Evolutionary conservation across 2,113 vertebrate species (phyloP), one percentile per base, ranked within the genome.

Genomic region (Phyllopteryx taeniolatus): DNA sequence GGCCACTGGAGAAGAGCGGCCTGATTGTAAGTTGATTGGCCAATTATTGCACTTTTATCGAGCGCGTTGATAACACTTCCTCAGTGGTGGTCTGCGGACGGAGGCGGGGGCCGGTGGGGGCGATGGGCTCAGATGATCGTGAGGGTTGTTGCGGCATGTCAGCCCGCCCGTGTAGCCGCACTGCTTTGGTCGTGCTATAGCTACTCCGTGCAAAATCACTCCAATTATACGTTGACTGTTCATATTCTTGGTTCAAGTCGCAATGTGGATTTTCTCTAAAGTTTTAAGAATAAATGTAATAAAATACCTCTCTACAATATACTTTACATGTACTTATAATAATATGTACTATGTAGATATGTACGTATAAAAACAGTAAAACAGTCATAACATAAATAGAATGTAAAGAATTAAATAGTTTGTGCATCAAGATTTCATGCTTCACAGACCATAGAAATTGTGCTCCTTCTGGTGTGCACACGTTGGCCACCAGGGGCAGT

Each of bases 1-100:
- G 62, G 13, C 67, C 14, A 46, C 51, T 68, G 70, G 72, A 83
- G 76, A 85, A 86, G 66, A 83, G 82, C 20, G 44, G 74, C 19
- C 68, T 86, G 85, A 89, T 85, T 89, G 84, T 76, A 17, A 49
- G 42, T 47, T 73, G 85, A 86, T 80, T 78, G 67, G 81, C 70
- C 76, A 87, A 76, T 86, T 87, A 86, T 64, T 79, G 39, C 59
- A 2, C 77, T 85, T 83, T 84, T 80, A 82, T 80, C 44, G 0
- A 53, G 62, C 9, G 8, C 5, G 10, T 53, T 76, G 66, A 80
- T 67, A 60, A 49, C 11, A 17, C 39, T 65, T 15, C 20, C 33
- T 46, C 22, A 47, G 54, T 65, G 81, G 77, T 66, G 27, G 47
- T 62, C 33, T 62, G 63, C 0, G 47, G 75, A 68, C 71, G 22